Percentiles rank a stretch among this genome's conserved stretches.
Evolutionary conservation across 2,888 invertebrate species (phyloP).

Genomic region (Eledona agricola): DNA sequence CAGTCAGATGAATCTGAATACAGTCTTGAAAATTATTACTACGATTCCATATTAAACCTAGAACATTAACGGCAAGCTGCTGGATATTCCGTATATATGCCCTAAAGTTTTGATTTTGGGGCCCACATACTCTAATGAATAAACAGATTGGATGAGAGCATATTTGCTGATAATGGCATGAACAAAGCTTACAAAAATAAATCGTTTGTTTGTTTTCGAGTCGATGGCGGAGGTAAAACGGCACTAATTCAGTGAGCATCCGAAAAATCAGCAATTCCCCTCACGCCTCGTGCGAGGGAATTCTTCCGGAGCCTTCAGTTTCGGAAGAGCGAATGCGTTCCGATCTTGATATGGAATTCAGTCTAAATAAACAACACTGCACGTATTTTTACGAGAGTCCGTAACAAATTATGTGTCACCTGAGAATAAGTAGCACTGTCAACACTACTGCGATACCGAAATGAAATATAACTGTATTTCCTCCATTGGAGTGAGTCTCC

Average conservation of each 20-base stretch:
- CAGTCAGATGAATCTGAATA: conserved; percentile 4
- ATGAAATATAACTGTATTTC: conserved; percentile 40
- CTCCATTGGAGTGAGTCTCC: conserved; percentile 52
- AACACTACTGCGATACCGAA: conserved; percentile 41
- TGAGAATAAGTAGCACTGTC: conserved; percentile 48
- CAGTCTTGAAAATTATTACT: conserved; percentile 4
- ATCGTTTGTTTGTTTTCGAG: no score
- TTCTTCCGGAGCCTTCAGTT: neutral
- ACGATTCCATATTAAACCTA: neutral
- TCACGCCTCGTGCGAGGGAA: conserved; percentile 16
- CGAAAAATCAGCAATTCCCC: conserved; percentile 22
- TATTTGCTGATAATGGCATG: no score
- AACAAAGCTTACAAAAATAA: no score
- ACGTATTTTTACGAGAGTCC: conserved; percentile 27
- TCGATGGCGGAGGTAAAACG: no score
- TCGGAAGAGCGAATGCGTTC: conserved; percentile 1
- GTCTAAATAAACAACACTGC: conserved; percentile 13
- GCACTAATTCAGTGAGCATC: neutral
- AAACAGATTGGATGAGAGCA: no score
- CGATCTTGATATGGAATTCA: conserved; percentile 29
- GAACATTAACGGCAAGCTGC: conserved; percentile 5
- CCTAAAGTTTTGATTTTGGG: no score
- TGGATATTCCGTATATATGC: no score
- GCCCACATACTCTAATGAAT: no score
- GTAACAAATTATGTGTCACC: conserved; percentile 52